Base-by-base conservation (phyloP, 1,140 invertebrate genomes). In the Halyomorpha halys region DNA sequence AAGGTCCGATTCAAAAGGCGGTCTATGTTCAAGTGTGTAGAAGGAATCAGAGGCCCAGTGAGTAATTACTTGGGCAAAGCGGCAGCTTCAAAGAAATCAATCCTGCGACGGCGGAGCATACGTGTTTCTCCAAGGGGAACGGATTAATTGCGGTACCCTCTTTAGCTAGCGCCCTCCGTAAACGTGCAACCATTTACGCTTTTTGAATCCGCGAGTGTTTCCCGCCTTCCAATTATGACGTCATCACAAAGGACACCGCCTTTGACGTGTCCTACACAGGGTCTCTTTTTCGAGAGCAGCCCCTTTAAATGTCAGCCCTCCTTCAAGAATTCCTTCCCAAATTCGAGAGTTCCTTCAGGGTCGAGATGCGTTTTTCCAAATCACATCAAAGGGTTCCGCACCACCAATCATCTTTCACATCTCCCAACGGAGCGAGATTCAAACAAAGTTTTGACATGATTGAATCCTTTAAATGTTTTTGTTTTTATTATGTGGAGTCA, bases 91-190 rank as follows among this genome's bases (percentile, higher is more conserved):
- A 66, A 66, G 61, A 62, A 66, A 66, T 66, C 65, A 61, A 66
- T 66, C 61, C 60, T 16, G 2, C 25, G 16, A 16, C 14, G 3
- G 16, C n/a, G 14, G n/a, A 45, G 34, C 65, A 66, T 66, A 66
- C 44, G 65, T 59, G 65, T 62, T 63, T 59, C 47, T 23, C 61
- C 61, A 54, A 66, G 65, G 65, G 65, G 65, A 66, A 66, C 45
- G 61, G 49, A 66, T 66, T 66, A 66, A 66, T 66, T 66, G 65
- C 62, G 39, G 56, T 53, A 19, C n/a, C n/a, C 64, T 65, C 44
- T 65, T 59, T 59, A 18, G 21, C 51, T 27, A 53, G 27, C 16
- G 47, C 21, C 49, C 14, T 27, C 45, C 47, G 18, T 49, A 63
- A 63, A 53, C 51, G 51, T 18, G 45, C 44, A 11, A 16, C n/a